These are phyloP conservation scores for Haliclona indistincta DNA, from an alignment of 37 sponge, comb jelly and placozoan genomes.

Conservation along the genomic window DNA sequence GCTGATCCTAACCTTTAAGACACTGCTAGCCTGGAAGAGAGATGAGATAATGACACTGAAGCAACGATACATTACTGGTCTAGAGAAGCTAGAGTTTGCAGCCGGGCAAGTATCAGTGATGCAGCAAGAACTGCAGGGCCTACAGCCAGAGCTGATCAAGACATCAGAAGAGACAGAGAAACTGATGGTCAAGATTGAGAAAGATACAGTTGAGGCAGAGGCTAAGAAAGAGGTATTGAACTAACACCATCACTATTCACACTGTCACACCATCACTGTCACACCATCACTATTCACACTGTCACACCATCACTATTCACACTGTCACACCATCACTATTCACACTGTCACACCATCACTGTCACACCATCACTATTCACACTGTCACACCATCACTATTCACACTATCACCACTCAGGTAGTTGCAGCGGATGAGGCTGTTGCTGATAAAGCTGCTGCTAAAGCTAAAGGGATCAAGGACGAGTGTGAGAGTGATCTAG, in stretches of 20 bases:
- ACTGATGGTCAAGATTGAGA: constrained; percentile 97
- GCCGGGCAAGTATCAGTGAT: constrained; percentile 93
- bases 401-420: constrained; percentile 47
- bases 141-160: constrained; percentile 95
- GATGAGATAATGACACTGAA: constrained; percentile 75
- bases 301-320: not conserved
- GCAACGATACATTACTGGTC: constrained; percentile 82
- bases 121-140: constrained; percentile 90
- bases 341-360: not conserved
- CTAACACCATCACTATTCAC: not conserved
- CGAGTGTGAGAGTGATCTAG: constrained; percentile 97
- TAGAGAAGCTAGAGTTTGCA: constrained; percentile 97
- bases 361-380: not conserved
- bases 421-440: constrained; percentile 97
- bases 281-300: not conserved
- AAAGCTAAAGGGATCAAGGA: constrained; percentile 91
- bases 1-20: constrained; percentile 95
- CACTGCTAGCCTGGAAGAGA: constrained; percentile 68
- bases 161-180: constrained; percentile 91
- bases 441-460: constrained; percentile 95
- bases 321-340: not conserved
- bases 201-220: constrained; percentile 96
- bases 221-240: constrained; percentile 89
- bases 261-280: not conserved
- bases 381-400: not conserved